phyloP scores from a whole-genome alignment of 2,113 vertebrate genomes.

The Hyperopisus bebe region DNA sequence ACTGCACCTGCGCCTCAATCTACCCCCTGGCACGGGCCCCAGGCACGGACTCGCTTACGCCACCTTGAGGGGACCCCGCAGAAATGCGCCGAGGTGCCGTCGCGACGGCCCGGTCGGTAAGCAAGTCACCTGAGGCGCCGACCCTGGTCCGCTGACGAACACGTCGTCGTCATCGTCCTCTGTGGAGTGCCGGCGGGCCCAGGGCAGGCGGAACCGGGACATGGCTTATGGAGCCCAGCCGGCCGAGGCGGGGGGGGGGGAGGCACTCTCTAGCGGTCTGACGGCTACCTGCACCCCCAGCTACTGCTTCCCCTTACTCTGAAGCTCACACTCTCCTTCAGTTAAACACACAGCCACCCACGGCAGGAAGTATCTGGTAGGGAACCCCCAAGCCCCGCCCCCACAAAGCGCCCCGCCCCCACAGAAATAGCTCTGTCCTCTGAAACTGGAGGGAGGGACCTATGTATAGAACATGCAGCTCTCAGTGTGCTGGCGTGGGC shows the following conservation, averaged over 20 bases:
- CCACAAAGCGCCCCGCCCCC: background rate
- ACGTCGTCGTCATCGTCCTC: slow-evolving; percentile 27
- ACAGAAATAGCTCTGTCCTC: background rate
- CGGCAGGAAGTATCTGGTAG: background rate
- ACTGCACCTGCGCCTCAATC: background rate
- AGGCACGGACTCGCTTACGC: background rate
- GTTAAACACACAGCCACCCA: background rate
- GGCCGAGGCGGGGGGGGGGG: background rate
- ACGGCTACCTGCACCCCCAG: background rate
- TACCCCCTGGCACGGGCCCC: background rate
- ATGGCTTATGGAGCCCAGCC: background rate
- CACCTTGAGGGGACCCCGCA: background rate
- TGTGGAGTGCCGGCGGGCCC: slow-evolving; percentile 10
- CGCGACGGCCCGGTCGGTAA: background rate
- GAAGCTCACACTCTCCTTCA: background rate
- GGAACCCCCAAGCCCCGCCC: background rate
- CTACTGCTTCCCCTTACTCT: background rate
- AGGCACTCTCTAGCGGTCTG: background rate
- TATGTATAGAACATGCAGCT: background rate
- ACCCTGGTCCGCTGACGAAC: slow-evolving; percentile 18
- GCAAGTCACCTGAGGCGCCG: background rate
- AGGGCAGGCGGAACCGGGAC: slow-evolving; percentile 2
- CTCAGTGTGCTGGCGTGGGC: background rate
- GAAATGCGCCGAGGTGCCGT: background rate
- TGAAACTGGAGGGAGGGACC: background rate